Evolutionary conservation across 1,140 invertebrate species (phyloP).

Genomic region (Sarcophaga peregrina): DNA sequence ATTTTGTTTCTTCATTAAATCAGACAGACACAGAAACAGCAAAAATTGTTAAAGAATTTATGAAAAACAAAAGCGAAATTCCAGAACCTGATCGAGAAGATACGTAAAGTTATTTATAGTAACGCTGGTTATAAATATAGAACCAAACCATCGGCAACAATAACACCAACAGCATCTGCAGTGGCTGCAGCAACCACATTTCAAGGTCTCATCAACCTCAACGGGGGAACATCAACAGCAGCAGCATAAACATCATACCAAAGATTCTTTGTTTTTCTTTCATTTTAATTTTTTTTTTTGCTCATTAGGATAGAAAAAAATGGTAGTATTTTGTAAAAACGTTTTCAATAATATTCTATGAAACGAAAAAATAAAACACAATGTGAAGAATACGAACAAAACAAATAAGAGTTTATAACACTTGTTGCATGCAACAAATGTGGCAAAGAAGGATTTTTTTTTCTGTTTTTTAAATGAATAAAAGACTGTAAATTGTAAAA

Average conservation of each 20-base stretch:
- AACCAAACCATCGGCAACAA: background rate
- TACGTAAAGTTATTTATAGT: slow-evolving; percentile 1
- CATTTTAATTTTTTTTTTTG: background rate
- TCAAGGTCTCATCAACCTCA: slow-evolving; percentile 8
- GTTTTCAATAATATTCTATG: no score
- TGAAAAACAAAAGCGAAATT: slow-evolving; percentile 7
- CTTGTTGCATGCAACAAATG: background rate
- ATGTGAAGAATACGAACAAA: background rate
- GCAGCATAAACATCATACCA: background rate
- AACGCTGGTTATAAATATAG: slow-evolving; percentile 4
- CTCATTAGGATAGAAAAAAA: slow-evolving; percentile 19
- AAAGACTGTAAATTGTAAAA: background rate
- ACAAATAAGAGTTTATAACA: slow-evolving; percentile 3
- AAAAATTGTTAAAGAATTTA: no score
- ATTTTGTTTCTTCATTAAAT: no score
- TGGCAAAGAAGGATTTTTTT: background rate
- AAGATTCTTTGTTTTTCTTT: background rate
- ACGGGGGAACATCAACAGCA: background rate
- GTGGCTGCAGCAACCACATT: slow-evolving; percentile 2
- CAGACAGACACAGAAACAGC: no score
- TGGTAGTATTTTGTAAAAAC: background rate
- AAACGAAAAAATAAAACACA: background rate
- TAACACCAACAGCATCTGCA: background rate
- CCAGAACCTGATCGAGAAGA: slow-evolving; percentile 2
- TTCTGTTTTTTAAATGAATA: background rate